Conservation (phyloP, 2,113 vertebrate genomes). For the Chloebia gouldiae region DNA sequence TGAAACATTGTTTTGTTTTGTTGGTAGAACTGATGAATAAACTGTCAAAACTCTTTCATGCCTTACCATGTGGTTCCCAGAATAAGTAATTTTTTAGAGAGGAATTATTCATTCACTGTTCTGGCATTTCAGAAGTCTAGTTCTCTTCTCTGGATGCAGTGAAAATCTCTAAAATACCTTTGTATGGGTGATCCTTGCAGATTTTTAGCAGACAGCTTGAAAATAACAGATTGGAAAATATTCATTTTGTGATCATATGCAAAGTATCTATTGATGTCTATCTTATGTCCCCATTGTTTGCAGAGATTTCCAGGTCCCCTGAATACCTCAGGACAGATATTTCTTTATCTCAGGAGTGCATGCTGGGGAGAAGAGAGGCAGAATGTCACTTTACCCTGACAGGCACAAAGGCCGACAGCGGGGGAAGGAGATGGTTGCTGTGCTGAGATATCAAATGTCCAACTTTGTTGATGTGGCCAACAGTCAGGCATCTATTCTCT, state of each 20-base stretch:
- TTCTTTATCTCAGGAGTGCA: neutral
- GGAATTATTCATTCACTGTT: neutral
- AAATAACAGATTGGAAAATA: neutral
- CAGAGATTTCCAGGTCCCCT: neutral
- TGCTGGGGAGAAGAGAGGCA: neutral
- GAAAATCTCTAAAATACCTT: neutral
- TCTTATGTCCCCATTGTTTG: neutral
- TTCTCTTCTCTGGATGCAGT: neutral
- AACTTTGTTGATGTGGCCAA: neutral
- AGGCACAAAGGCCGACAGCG: neutral
- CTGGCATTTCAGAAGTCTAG: neutral
- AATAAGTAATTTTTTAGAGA: neutral
- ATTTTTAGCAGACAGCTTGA: neutral
- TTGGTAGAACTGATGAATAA: constrained; percentile 12
- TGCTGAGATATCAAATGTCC: neutral
- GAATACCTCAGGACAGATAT: neutral
- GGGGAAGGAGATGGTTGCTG: neutral
- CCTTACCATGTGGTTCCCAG: constrained; percentile 13
- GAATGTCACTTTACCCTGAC: neutral
- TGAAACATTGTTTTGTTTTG: constrained; percentile 1
- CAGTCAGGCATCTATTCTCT: neutral
- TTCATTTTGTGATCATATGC: neutral
- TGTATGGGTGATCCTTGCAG: neutral
- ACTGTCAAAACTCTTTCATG: constrained; percentile 24
- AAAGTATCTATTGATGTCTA: neutral